Conservation (phyloP, 2,888 invertebrate species). For the Apamea sordens region DNA sequence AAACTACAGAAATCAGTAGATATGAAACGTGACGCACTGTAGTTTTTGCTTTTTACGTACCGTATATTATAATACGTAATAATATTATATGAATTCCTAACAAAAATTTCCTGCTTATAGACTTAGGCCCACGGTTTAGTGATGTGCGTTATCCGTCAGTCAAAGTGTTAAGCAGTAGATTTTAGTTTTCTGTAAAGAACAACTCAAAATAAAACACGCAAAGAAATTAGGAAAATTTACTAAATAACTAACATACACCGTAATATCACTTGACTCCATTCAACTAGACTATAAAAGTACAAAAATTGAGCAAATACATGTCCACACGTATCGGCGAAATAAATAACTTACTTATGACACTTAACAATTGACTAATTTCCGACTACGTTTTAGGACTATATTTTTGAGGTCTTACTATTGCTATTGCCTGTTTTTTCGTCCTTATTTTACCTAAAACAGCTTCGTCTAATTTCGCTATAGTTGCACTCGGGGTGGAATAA, state of each 20-base stretch:
- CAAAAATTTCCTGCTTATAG: too few species aligned
- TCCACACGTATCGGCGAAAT: constrained; percentile 68
- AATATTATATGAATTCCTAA: neutral
- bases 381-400: constrained; percentile 77
- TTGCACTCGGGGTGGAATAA: constrained; percentile 77
- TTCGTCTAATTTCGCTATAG: constrained; percentile 83
- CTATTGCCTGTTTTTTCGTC: constrained; percentile 76
- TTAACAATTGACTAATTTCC: constrained; percentile 81
- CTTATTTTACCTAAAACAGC: constrained; percentile 82
- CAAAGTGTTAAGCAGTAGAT: neutral
- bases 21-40: too few species aligned
- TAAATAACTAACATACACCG: constrained; percentile 88
- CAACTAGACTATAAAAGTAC: constrained; percentile 76
- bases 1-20: too few species aligned
- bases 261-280: constrained; percentile 90
- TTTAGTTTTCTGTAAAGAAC: neutral
- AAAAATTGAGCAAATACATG: constrained; percentile 86
- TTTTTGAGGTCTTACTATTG: constrained; percentile 76
- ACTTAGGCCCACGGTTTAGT: neutral
- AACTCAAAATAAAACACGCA: constrained; percentile 58
- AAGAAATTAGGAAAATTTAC: constrained; percentile 81
- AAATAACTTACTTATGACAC: constrained; percentile 80
- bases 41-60: too few species aligned
- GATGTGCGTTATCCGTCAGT: too few species aligned
- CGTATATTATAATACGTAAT: too few species aligned